Evolutionary conservation across 2,888 invertebrate genomes (phyloP), one percentile per base, ranked within the genome.

Genomic region (Branchellion lobata): DNA sequence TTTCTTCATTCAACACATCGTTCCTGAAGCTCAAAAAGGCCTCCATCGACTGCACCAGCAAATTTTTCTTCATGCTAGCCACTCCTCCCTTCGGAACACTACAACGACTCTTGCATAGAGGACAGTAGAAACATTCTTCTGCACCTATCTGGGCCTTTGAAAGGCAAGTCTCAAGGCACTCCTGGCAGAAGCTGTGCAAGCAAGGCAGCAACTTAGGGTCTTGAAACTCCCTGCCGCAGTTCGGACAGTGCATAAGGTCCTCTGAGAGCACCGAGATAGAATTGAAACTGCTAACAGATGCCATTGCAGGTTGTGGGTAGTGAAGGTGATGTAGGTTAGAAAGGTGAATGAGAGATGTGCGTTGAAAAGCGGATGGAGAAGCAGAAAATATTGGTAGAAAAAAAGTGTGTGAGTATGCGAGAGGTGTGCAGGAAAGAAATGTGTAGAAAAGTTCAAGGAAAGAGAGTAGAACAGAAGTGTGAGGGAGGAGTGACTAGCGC

Each of bases 131-230:
- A 0, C 79, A 81, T 80, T 83, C 83, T 31, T 82, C 83, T 27
- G 75, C 69, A 3, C 61, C 78, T 51, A 83, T 83, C 53, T 80
- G 73, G 65, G 80, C 81, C 36, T 80, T 79, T 29, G 69, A 34
- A 14, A 83, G 72, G 36, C 84, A 83, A 2, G 78, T 79, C 5
- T 83, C 78, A 27, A 85, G 80, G 81, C 85, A 85, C 0, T 74
- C 73, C 0, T 31, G 75, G 78, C 85, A 85, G 81, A 85, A 85
- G 33, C 84, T 85, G 81, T 86, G 85, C 36, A 85, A 82, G 78
- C 85, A 85, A 0, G 83, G 82, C 33, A 85, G 82, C 24, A 85
- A 68, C 78, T 84, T 84, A 0, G 85, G 85, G 36, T 83, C 82
- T 47, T 82, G 80, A 77, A 83, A 84, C 0, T 84, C 82, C 5